phyloP scores from a whole-genome alignment of 30 jellyfish, hydroid and myxozoan genomes.

The Chrysaora quinquecirrha region DNA sequence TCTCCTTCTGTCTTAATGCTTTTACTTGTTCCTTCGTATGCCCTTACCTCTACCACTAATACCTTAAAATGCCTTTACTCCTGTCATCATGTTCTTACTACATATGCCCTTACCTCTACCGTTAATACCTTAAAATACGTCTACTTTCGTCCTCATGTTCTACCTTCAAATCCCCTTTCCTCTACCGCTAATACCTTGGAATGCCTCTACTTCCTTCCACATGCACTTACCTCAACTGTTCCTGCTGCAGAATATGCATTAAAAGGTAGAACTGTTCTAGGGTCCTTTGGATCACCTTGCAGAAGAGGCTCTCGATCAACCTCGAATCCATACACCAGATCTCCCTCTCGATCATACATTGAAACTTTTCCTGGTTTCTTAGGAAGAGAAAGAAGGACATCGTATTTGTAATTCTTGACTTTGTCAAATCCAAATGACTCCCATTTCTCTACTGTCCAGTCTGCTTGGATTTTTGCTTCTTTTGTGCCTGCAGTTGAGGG shows the following conservation, averaged over 20 bases:
- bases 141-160: too few species aligned
- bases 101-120: too few species aligned
- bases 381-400: constrained; percentile 66
- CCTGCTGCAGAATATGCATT: constrained; percentile 90
- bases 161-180: too few species aligned
- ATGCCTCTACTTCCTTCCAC: too few species aligned
- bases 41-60: too few species aligned
- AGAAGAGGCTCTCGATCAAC: constrained; percentile 59
- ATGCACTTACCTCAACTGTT: constrained; percentile 78
- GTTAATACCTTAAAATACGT: too few species aligned
- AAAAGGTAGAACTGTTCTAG: constrained; percentile 83
- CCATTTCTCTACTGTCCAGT: constrained; percentile 45
- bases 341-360: constrained; percentile 54
- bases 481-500: constrained; percentile 68
- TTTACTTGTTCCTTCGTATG: too few species aligned
- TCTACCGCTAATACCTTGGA: too few species aligned
- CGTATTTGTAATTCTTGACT: constrained; percentile 43
- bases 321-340: constrained; percentile 18
- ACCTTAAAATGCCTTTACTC: too few species aligned
- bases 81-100: too few species aligned
- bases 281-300: constrained; percentile 61
- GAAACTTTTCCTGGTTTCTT: constrained; percentile 54
- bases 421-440: constrained; percentile 59
- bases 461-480: constrained; percentile 62
- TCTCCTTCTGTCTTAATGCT: too few species aligned